Conservation (phyloP, 2,113 vertebrate species). For the Myocastor coypus region DNA sequence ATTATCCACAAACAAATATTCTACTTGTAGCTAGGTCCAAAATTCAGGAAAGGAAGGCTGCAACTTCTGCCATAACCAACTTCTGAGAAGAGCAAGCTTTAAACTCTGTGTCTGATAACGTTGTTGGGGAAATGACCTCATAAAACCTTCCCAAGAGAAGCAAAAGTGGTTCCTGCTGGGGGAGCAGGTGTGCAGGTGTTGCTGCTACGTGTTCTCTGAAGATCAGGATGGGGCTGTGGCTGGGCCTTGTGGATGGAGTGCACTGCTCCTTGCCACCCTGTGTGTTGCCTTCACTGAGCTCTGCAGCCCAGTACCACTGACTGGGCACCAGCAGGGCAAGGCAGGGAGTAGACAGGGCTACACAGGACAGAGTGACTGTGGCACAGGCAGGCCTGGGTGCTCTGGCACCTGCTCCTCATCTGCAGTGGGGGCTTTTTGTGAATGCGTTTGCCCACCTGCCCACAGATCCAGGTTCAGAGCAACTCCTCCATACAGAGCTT, state of each 20-base stretch:
- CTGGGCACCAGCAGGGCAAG: background rate
- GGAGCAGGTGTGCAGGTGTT: fast-evolving
- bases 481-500: background rate
- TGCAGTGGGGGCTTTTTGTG: background rate
- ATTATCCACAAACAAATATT: conserved; percentile 46
- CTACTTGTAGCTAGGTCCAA: conserved; percentile 16
- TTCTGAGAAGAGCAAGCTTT: background rate
- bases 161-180: background rate
- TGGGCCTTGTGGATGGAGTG: background rate
- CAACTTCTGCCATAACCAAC: background rate
- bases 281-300: background rate
- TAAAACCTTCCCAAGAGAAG: background rate
- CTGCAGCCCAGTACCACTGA: fast-evolving
- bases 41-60: background rate
- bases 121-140: background rate
- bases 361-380: fast-evolving
- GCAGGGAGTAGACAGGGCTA: fast-evolving
- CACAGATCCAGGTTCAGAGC: background rate
- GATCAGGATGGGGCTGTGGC: background rate
- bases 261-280: background rate
- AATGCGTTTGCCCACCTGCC: no score
- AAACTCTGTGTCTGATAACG: conserved; percentile 18
- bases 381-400: fast-evolving
- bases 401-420: background rate
- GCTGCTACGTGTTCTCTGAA: no score